Evolutionary conservation across 2,797 vertebrate genomes (phyloP).

Genomic region (Enteromius anoplus): DNA sequence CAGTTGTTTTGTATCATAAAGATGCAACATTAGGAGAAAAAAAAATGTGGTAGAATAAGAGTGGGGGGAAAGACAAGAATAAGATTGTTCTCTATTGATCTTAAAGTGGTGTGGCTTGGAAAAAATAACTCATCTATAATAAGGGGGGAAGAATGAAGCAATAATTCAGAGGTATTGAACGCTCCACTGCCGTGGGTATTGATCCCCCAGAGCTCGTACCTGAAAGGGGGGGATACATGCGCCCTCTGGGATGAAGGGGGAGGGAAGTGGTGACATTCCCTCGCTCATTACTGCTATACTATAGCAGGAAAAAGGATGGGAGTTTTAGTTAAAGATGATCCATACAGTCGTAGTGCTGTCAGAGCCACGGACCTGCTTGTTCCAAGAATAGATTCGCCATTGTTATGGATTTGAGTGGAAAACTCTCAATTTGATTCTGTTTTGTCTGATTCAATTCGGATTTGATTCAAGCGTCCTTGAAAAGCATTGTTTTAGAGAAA

Average conservation of each 20-base stretch:
- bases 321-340: slow-evolving; percentile 35
- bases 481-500: neutral
- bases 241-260: slow-evolving; percentile 3
- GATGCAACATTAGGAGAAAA: slow-evolving; percentile 34
- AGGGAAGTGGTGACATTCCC: slow-evolving; percentile 66
- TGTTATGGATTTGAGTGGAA: slow-evolving; percentile 3
- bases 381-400: neutral
- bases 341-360: neutral
- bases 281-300: slow-evolving; percentile 79
- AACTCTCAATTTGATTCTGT: neutral
- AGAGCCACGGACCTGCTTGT: neutral
- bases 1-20: slow-evolving; percentile 43
- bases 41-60: slow-evolving; percentile 18
- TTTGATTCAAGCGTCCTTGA: neutral
- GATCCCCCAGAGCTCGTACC: slow-evolving; percentile 79
- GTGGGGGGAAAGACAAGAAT: slow-evolving; percentile 74
- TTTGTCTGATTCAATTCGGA: neutral
- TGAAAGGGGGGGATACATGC: slow-evolving; percentile 61
- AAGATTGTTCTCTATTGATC: slow-evolving; percentile 95
- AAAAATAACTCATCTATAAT: slow-evolving; percentile 92
- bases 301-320: slow-evolving; percentile 7
- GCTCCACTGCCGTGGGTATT: slow-evolving; percentile 85
- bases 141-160: slow-evolving; percentile 96
- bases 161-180: slow-evolving; percentile 98
- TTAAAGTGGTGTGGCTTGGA: slow-evolving; percentile 71